A percentile compares a stretch with the other conserved stretches of the same genome.
Conservation (phyloP, 2,113 vertebrate species). For the Phalacrocorax aristotelis region DNA sequence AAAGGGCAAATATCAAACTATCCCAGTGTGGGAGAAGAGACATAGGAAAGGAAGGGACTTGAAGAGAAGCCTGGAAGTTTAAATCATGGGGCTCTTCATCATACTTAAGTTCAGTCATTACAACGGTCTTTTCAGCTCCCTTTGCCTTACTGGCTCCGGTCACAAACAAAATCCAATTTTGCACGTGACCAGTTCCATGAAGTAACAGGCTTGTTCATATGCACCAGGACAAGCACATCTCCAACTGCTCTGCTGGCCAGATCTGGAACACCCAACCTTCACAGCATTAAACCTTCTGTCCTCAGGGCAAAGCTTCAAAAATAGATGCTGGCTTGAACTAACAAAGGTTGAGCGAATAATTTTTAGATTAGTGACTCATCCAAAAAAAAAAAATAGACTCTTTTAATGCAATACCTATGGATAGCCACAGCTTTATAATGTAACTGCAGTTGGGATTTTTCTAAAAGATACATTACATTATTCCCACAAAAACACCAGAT, state of each 20-base stretch:
- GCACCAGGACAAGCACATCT: background rate
- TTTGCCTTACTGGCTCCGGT: background rate
- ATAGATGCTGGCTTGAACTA: background rate
- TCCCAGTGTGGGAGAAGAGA: background rate
- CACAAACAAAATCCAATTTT: background rate
- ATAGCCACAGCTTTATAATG: background rate
- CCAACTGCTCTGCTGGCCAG: background rate
- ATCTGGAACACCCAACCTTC: background rate
- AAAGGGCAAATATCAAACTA: background rate
- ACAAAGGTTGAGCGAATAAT: background rate
- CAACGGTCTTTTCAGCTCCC: background rate
- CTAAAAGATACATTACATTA: background rate
- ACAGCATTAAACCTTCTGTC: background rate
- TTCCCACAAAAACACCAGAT: background rate
- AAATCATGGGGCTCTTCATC: background rate
- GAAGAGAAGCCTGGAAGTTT: background rate
- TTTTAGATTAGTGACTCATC: background rate
- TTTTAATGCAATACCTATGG: background rate
- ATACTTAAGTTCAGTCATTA: background rate
- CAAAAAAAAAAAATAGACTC: background rate
- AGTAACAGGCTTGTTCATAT: background rate
- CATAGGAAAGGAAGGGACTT: background rate
- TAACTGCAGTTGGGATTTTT: background rate
- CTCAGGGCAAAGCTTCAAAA: background rate
- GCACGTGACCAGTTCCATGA: background rate